These are phyloP conservation scores for Larimichthys crocea DNA, from an alignment of 2,113 vertebrate species.

Conservation along the genomic window DNA sequence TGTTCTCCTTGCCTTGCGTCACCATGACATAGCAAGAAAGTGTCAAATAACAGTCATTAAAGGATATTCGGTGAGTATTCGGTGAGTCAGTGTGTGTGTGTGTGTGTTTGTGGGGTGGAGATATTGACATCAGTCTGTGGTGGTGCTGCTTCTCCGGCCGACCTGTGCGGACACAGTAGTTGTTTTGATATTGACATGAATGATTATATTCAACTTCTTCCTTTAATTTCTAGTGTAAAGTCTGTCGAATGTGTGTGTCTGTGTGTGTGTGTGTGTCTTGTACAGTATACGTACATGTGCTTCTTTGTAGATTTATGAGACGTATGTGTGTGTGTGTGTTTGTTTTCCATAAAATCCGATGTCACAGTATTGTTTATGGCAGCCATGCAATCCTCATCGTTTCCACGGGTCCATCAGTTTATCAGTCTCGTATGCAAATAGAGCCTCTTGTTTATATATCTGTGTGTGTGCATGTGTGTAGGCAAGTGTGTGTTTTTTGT, in stretches of 20 bases:
- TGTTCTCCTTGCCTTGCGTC: conserved; percentile 49
- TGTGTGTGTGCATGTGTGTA: neutral
- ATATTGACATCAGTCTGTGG: conserved; percentile 50
- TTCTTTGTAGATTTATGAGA: neutral
- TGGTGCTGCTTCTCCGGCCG: conserved; percentile 27
- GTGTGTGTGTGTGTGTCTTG: neutral
- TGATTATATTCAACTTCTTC: neutral
- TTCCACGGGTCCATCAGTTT: conserved; percentile 10
- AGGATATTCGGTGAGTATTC: conserved; percentile 51
- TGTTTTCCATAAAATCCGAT: conserved; percentile 35
- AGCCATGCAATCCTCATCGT: conserved; percentile 22
- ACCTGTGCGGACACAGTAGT: conserved; percentile 39
- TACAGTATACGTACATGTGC: neutral
- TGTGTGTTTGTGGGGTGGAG: conserved; percentile 24
- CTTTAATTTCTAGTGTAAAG: neutral
- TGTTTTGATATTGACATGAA: too few relatives aligned
- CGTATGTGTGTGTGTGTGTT: conserved; percentile 13
- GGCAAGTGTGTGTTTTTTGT: neutral
- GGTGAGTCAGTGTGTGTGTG: conserved; percentile 41
- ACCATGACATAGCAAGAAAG: conserved; percentile 73
- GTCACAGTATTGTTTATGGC: conserved; percentile 35
- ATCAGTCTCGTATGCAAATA: conserved; percentile 45
- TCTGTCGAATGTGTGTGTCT: neutral
- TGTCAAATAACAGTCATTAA: conserved; percentile 78
- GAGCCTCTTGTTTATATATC: neutral